phyloP scores from a whole-genome alignment of 2,797 vertebrate genomes.

The Denticeps clupeoides region DNA sequence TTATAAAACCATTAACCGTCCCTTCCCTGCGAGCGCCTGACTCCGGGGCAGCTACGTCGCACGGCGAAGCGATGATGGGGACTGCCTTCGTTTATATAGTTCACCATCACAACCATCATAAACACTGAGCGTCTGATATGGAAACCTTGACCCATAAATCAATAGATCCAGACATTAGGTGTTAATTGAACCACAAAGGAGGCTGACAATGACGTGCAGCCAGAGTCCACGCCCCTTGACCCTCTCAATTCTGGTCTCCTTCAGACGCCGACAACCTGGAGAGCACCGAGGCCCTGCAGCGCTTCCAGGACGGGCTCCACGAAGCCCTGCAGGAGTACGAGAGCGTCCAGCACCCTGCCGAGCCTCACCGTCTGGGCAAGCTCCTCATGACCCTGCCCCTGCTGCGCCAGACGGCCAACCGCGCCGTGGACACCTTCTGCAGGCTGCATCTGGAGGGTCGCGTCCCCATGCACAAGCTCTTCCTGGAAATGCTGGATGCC shows the following conservation, averaged over 20 bases:
- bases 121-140: neutral
- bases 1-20: neutral
- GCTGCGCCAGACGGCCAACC: constrained; percentile 46
- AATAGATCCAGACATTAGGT: constrained; percentile 13
- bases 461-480: constrained; percentile 56
- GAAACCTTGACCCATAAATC: neutral
- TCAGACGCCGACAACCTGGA: constrained; percentile 48
- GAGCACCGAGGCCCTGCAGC: constrained; percentile 40
- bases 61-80: too few relatives aligned
- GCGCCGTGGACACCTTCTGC: constrained; percentile 32
- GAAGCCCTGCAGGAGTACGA: constrained; percentile 56
- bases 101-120: too few relatives aligned
- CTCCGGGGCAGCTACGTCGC: too few relatives aligned
- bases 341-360: constrained; percentile 21
- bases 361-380: constrained; percentile 40
- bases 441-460: constrained; percentile 33
- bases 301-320: constrained; percentile 53
- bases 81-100: too few relatives aligned
- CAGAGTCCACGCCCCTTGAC: too few relatives aligned
- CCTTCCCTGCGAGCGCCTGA: constrained; percentile 1
- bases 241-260: neutral
- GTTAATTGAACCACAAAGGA: neutral
- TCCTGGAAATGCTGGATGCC: constrained; percentile 60
- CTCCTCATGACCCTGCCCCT: constrained; percentile 59
- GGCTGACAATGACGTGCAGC: neutral